These are phyloP conservation scores for Panthera tigris DNA, from an alignment of 2,113 vertebrate species.

Conservation along the genomic window DNA sequence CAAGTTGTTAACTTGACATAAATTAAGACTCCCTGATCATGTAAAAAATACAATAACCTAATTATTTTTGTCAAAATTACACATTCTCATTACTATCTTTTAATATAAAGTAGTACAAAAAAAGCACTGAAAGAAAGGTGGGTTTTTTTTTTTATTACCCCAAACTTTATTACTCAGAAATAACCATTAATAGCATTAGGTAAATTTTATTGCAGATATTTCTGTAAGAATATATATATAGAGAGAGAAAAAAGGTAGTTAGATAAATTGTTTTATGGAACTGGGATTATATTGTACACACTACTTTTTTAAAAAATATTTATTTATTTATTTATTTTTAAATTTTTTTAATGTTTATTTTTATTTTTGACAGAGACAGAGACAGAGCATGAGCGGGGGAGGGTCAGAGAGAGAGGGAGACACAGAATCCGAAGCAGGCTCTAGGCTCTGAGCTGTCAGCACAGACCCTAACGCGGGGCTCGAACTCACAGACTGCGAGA, in stretches of 20 bases:
- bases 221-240: background rate
- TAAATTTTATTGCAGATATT: background rate
- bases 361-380: no score
- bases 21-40: background rate
- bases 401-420: no score
- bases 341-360: no score
- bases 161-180: background rate
- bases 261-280: background rate
- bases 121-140: background rate
- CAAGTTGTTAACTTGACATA: background rate
- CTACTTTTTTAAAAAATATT: background rate
- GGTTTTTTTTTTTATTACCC: background rate
- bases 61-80: background rate
- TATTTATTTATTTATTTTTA: no score
- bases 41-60: background rate
- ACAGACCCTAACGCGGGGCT: no score
- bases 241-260: background rate
- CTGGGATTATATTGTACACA: background rate
- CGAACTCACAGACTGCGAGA: no score
- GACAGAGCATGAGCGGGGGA: no score
- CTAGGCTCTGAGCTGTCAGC: no score
- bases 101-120: background rate
- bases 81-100: background rate
- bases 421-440: no score
- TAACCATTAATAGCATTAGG: background rate